A percentile compares a stretch with the other conserved stretches of the same genome.
phyloP scores from a whole-genome alignment of 2,888 invertebrate genomes.

The Nemurella pictetii region DNA sequence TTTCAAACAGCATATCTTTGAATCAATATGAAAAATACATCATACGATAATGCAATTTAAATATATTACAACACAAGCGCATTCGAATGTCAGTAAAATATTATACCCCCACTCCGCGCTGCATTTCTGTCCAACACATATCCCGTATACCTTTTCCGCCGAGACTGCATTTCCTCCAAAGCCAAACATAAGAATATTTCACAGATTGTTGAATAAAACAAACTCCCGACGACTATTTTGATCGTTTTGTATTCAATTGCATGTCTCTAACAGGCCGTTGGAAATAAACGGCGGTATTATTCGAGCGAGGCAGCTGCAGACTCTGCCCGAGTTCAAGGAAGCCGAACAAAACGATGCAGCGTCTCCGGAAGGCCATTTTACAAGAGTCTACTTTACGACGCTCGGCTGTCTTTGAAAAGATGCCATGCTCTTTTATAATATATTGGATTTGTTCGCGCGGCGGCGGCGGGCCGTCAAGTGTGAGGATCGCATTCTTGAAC shows the following conservation, averaged over 20 bases:
- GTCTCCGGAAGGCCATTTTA: background rate
- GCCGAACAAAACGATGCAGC: conserved; percentile 9
- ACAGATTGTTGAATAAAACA: background rate
- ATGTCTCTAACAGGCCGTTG: background rate
- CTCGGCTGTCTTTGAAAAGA: conserved; percentile 28
- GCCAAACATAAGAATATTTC: background rate
- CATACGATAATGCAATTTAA: background rate
- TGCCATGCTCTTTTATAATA: conserved; percentile 30
- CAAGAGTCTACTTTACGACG: conserved; percentile 17
- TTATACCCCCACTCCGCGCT: background rate
- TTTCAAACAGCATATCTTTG: background rate
- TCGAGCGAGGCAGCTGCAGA: background rate
- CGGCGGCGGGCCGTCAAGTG: background rate
- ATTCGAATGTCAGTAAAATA: background rate
- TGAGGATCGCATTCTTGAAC: conserved; percentile 23
- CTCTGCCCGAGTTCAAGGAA: background rate
- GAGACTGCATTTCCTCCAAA: background rate
- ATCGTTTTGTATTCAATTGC: conserved; percentile 9
- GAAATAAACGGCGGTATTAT: conserved; percentile 17
- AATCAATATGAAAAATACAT: background rate
- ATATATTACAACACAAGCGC: background rate
- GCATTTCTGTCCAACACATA: background rate
- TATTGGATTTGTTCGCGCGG: conserved; percentile 27
- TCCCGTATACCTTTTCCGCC: background rate
- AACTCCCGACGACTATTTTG: conserved; percentile 2